Evolutionary conservation across 2,888 invertebrate species (phyloP), one percentile per base, ranked within the genome.

Genomic region (Parnassius apollo): DNA sequence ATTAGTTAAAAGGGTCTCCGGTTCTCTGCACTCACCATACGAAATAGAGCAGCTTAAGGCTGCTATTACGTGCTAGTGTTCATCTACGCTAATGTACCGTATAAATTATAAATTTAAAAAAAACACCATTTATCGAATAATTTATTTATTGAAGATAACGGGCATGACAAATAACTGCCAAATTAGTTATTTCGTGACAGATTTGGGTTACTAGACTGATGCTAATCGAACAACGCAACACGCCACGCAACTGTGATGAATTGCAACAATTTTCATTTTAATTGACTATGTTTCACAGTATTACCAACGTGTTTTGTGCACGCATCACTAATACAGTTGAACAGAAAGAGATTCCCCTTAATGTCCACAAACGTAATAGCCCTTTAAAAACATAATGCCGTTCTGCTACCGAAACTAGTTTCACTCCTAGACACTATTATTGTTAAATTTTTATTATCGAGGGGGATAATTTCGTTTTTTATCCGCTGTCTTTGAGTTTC

Each of bases 141-240:
- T 11, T 44, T 11, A 44, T 44, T 11, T 11, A 44, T 44, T 11
- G 44, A 11, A 44, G 44, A 35, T 35, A 11, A 44, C 44, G 11
- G 44, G 9, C 44, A 35, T 42, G 59, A 56, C 56, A 63, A 59
- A 59, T 63, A 48, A 56, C 46, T 35, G 52, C 42, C 56, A 56
- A 64, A 64, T 64, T 60, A 59, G 56, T 59, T 59, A 59, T n/a
- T 46, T 8, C 49, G 12, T 13, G 52, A 50, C 58, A 45, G 48
- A 60, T 60, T 57, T 48, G 44, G 64, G 59, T 64, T 60, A 60
- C 57, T 60, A 52, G 59, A 52, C 22, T 59, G 63, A 64, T 64
- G 51, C 42, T 53, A 64, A 60, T 64, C 49, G 42, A 64, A 57
- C 52, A 64, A 56, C 51, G 59, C 63, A 63, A 63, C 50, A 55